phyloP scores from a whole-genome alignment of 2,797 vertebrate genomes.

The Sebastes minor region DNA sequence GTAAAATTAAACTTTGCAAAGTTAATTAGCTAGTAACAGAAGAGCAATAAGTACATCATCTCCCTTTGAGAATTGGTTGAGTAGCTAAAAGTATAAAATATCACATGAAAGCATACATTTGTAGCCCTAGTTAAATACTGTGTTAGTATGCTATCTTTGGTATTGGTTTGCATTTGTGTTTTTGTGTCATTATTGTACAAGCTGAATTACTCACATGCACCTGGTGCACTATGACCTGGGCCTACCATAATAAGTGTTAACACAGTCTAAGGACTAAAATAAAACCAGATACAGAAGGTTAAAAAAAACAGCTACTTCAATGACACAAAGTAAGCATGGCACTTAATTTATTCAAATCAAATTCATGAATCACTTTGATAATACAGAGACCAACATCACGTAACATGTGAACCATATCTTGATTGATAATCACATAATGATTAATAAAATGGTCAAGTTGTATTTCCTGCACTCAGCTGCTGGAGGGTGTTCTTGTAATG shows the following conservation, averaged over 20 bases:
- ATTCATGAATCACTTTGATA: conserved; percentile 62
- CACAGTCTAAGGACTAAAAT: background rate
- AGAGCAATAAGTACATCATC: background rate
- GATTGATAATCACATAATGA: conserved; percentile 62
- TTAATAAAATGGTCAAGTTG: conserved; percentile 39
- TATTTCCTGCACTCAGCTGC: conserved; percentile 30
- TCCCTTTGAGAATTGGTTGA: background rate
- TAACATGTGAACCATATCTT: conserved; percentile 36
- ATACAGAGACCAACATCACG: conserved; percentile 49
- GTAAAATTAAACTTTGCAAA: background rate
- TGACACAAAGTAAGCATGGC: conserved; percentile 66
- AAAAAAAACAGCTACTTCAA: background rate
- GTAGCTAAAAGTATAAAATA: background rate
- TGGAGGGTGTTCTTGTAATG: conserved; percentile 24
- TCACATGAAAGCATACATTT: background rate
- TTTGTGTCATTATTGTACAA: background rate
- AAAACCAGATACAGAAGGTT: background rate
- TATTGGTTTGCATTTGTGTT: background rate
- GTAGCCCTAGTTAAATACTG: background rate
- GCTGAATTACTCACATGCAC: background rate
- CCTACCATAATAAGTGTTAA: background rate
- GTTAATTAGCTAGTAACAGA: no score
- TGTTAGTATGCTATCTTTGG: background rate
- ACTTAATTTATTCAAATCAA: conserved; percentile 82
- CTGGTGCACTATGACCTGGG: background rate